phyloP scores from a whole-genome alignment of 2,797 vertebrate genomes.

The Hypotaenidia philippensis region DNA sequence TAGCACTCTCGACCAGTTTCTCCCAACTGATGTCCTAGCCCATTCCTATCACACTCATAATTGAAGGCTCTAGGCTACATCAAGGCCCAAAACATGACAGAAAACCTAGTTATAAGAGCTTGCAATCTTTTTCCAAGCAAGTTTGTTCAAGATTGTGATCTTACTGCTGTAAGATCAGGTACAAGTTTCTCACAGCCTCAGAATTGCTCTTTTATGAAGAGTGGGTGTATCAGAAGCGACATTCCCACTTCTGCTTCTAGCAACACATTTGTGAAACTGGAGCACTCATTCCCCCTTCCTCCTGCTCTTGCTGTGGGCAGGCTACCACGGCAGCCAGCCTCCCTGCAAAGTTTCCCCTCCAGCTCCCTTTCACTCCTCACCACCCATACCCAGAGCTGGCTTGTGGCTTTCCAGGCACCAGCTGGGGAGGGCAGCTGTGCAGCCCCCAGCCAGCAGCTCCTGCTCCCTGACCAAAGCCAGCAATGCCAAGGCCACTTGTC shows the following conservation, averaged over 20 bases:
- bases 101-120: neutral
- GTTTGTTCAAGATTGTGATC: neutral
- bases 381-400: neutral
- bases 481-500: neutral
- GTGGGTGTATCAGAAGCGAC: neutral
- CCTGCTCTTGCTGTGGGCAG: neutral
- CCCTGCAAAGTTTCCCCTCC: neutral
- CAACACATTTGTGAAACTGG: rapidly evolving
- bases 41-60: neutral
- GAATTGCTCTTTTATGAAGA: neutral
- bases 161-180: neutral
- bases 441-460: neutral
- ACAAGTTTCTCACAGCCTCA: neutral
- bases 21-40: neutral
- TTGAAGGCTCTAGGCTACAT: neutral
- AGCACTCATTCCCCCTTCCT: rapidly evolving
- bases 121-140: neutral
- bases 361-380: neutral
- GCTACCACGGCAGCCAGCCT: neutral
- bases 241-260: neutral
- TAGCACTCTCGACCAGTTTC: neutral
- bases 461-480: neutral
- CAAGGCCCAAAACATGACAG: neutral
- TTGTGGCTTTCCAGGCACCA: neutral
- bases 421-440: rapidly evolving